Evolutionary conservation across 2,797 vertebrate species (phyloP).

Genomic region (Iguana delicatissima): DNA sequence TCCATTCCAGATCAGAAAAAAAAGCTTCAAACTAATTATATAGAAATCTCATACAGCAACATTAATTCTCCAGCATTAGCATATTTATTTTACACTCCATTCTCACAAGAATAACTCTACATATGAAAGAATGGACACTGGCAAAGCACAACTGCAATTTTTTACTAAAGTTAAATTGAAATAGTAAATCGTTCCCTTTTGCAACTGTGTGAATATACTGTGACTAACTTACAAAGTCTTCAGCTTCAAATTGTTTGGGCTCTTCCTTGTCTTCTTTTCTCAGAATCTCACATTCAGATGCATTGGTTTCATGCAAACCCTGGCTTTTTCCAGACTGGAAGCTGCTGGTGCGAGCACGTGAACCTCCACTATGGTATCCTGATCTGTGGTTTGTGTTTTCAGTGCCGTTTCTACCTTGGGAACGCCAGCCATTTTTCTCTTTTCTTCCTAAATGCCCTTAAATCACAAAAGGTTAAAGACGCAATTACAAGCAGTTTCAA

Average conservation of each 20-base stretch:
- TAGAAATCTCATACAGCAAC: not conserved
- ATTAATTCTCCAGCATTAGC: not conserved
- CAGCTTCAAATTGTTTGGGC: constrained; percentile 82
- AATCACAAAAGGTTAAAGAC: constrained; percentile 61
- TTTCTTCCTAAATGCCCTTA: constrained; percentile 82
- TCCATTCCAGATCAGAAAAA: not conserved
- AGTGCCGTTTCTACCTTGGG: constrained; percentile 79
- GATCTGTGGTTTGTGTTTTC: constrained; percentile 76
- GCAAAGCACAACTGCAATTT: constrained; percentile 11
- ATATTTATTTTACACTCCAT: not conserved
- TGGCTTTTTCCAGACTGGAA: constrained; percentile 79
- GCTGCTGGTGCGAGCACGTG: constrained; percentile 65
- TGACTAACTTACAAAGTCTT: constrained; percentile 84
- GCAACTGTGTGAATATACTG: not conserved
- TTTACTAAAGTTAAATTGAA: not conserved
- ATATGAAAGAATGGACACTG: not conserved
- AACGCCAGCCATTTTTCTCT: constrained; percentile 83
- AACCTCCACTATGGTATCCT: constrained; percentile 74
- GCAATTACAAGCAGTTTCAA: constrained; percentile 31
- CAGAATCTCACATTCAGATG: constrained; percentile 68
- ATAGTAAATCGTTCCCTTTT: not conserved
- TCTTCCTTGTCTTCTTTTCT: constrained; percentile 76
- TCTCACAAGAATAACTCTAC: not conserved
- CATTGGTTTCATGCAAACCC: constrained; percentile 71
- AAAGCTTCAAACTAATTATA: not conserved